phyloP scores from a whole-genome alignment of 2,113 vertebrate species.

The Cephalopterus ornatus region DNA sequence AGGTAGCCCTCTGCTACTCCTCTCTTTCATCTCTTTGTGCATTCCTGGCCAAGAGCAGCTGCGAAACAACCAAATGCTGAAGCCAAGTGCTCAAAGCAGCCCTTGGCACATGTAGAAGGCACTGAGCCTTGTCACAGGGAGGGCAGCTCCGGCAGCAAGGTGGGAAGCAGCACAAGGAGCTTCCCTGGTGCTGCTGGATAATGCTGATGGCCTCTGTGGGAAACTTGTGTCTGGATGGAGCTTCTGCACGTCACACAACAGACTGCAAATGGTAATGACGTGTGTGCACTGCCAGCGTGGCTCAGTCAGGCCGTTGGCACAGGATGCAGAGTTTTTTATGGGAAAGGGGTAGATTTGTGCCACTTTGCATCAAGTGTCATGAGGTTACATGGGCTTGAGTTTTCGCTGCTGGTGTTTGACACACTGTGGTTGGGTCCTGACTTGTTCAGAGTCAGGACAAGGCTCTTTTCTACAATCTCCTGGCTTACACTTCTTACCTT shows the following conservation, averaged over 20 bases:
- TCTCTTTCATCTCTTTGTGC: background rate
- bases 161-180: background rate
- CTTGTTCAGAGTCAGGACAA: background rate
- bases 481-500: background rate
- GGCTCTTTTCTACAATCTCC: background rate
- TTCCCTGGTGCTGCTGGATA: background rate
- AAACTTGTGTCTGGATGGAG: background rate
- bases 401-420: background rate
- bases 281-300: background rate
- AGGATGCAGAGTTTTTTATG: background rate
- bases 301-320: background rate
- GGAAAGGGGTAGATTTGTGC: background rate
- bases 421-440: background rate
- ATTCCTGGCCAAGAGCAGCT: background rate
- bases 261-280: background rate
- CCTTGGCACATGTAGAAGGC: background rate
- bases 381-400: rapidly evolving
- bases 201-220: background rate
- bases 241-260: rapidly evolving
- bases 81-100: background rate
- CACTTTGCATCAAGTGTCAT: background rate
- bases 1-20: background rate
- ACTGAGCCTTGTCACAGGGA: background rate
- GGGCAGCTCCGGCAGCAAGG: background rate
- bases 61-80: background rate